These are phyloP conservation scores for Bergia puertoricense DNA, from an alignment of 92 coral and sea anemone species.

Conservation along the genomic window DNA sequence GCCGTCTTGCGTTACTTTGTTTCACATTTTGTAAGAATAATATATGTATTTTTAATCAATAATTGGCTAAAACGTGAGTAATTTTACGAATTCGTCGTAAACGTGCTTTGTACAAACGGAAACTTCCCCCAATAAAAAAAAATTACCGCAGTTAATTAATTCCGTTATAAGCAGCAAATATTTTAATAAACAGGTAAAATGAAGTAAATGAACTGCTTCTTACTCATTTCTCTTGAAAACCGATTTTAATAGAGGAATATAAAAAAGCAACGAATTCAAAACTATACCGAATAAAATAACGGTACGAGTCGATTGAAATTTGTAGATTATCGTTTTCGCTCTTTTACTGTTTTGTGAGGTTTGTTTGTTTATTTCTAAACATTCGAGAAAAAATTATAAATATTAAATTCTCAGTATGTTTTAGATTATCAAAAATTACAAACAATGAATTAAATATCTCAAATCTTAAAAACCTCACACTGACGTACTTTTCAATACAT, in stretches of 20 bases:
- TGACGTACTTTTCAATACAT: background rate
- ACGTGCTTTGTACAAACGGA: background rate
- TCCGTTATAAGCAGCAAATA: background rate
- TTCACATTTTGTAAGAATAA: background rate
- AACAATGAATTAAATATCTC: background rate
- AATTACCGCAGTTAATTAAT: background rate
- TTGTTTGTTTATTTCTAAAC: background rate
- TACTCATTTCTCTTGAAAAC: background rate
- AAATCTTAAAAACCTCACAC: background rate
- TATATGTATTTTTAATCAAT: background rate
- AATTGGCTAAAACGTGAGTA: constrained; percentile 6
- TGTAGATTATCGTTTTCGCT: background rate
- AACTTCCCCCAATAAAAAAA: background rate
- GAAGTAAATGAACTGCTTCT: background rate
- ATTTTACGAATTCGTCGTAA: background rate
- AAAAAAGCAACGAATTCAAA: no score
- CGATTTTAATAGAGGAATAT: no score
- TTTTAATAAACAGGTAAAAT: no score
- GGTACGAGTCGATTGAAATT: background rate
- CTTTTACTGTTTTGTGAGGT: background rate
- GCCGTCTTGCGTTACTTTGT: background rate
- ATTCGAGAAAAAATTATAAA: background rate
- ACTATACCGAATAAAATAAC: background rate
- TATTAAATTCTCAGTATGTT: background rate
- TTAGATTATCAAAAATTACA: background rate